Evolutionary conservation across 2,888 invertebrate genomes (phyloP), one percentile per base, ranked within the genome.

Genomic region (Agrotis segetum): DNA sequence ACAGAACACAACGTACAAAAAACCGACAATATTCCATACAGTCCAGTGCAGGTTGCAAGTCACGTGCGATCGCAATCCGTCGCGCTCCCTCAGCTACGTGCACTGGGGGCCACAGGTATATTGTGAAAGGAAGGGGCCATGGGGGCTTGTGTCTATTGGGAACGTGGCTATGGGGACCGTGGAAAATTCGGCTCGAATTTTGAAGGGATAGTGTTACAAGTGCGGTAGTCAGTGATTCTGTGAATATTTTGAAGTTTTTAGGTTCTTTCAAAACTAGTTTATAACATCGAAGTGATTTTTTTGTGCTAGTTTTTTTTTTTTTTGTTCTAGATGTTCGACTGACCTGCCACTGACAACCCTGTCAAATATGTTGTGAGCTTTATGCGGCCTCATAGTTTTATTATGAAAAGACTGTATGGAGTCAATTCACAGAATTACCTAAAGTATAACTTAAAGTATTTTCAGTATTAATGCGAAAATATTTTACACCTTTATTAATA

Each of bases 21-120:
- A 70, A 67, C 61, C 49, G 40, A 50, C 53, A 69, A 67, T 74
- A 68, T 49, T 73, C 59, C 40, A 46, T 67, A 64, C 55, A 16
- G 49, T 44, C 21, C 21, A 53, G 56, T 77, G 73, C 78, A 74
- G 44, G 6, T 3, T 70, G 70, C 81, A 81, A 59, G 67, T 80
- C 82, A 82, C 82, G 82, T 75, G 9, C 55, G 47, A 16, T 49
- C 55, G 13, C 67, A 78, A 75, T 70, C 81, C 69, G 67, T 79
- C 82, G 79, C 79, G 70, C 65, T 50, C 69, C n/a, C 71, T 11
- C 29, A 1, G 21, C 44, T 68, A 82, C 76, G 79, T 81, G 82
- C 67, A 21, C 29, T 47, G 53, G 47, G 52, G 71, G 61, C 4
- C 44, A 63, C 34, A 55, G 60, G 53, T 60, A 58, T 61, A 65